A percentile compares a stretch with the other conserved stretches of the same genome.
Conservation (phyloP, 2,888 invertebrate genomes). For the Hyposoter didymator region DNA sequence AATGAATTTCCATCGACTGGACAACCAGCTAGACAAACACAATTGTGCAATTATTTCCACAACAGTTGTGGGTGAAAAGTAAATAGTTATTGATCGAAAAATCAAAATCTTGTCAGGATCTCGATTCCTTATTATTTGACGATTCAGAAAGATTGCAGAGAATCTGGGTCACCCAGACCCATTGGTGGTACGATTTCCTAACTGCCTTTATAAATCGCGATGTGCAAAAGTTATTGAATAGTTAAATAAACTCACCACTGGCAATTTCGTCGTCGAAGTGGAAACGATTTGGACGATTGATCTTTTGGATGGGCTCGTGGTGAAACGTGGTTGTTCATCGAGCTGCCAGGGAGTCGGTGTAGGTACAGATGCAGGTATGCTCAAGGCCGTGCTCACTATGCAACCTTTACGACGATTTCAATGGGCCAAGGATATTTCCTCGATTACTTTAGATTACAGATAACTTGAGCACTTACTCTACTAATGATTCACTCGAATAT, state of each 20-base stretch:
- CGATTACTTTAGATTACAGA: slow-evolving; percentile 48
- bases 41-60: too few relatives aligned
- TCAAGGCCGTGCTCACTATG: slow-evolving; percentile 77
- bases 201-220: not conserved
- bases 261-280: slow-evolving; percentile 72
- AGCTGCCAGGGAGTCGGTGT: slow-evolving; percentile 61
- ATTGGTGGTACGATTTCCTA: not conserved
- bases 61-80: too few relatives aligned
- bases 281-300: slow-evolving; percentile 72
- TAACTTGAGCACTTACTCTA: slow-evolving; percentile 7
- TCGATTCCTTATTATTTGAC: too few relatives aligned
- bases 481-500: not conserved
- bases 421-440: slow-evolving; percentile 63
- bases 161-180: not conserved
- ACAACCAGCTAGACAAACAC: too few relatives aligned
- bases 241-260: slow-evolving; percentile 72
- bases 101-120: not conserved
- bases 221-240: not conserved
- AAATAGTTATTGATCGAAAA: too few relatives aligned
- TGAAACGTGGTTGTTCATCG: slow-evolving; percentile 72
- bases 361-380: slow-evolving; percentile 74
- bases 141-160: not conserved
- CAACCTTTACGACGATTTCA: slow-evolving; percentile 73
- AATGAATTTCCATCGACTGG: too few relatives aligned
- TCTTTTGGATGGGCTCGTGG: slow-evolving; percentile 76